Evolutionary conservation across 2,888 invertebrate species (phyloP), one percentile per base, ranked within the genome.

Genomic region (Tanytarsus gracilentus): DNA sequence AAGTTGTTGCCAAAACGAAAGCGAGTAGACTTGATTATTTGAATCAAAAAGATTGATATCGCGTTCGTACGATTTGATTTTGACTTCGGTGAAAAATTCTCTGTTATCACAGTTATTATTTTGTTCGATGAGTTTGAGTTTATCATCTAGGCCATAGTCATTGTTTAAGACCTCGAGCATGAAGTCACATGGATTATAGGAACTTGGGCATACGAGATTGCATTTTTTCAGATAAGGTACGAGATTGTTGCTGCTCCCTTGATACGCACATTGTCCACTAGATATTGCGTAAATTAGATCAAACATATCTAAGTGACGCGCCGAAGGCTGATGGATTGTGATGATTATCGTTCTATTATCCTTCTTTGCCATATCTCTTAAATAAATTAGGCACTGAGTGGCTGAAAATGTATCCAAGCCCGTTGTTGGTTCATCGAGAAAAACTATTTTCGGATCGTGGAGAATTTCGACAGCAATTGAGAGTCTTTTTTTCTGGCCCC

Each of bases 381-480:
- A 77, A 62, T 93, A 72, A 62, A 81, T 79, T 60, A 94, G 77
- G 69, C 91, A 83, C 71, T 93, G 90, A 71, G 86, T 88, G 62
- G 91, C 86, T 44, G 88, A 83, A 39, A 87, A 82, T 69, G 85
- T 86, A 71, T 90, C 90, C 65, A 90, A 72, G 33, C 89, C 89
- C 93, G 89, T 92, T 29, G 92, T 95, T 23, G 95, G 95, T 75
- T 96, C 95, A 71, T 96, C 95, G 65, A 96, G 83, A 71, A 95
- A 91, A 83, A 95, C 86, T 52, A 95, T 83, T 1, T 91, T 87
- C 2, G 95, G 95, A 73, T 96, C 92, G 71, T 85, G 90, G 65
- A 95, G 83, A 66, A 96, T 77, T 76, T 96, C 95, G 64, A 93
- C 76, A 6, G 93, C 94, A 64, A 95, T 90, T 1, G 93, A 86